phyloP scores from a whole-genome alignment of 2,113 vertebrate genomes.

The Xenopus tropicalis region DNA sequence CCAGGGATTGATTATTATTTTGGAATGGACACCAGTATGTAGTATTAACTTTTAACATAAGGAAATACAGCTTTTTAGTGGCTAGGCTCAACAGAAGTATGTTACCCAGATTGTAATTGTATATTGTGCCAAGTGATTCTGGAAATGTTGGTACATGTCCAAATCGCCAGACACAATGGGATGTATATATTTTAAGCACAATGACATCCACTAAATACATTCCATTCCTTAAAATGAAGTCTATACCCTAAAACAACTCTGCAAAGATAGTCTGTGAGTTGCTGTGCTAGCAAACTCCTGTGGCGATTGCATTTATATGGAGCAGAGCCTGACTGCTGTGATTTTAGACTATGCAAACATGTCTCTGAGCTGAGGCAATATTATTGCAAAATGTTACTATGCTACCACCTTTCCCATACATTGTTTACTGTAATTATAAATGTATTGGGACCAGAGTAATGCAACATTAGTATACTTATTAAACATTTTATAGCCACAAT shows the following conservation, averaged over 20 bases:
- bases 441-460: constrained; percentile 36
- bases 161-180: constrained; percentile 11
- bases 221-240: constrained; percentile 36
- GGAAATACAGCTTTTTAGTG: constrained; percentile 17
- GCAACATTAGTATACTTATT: constrained; percentile 24
- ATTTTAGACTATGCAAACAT: constrained; percentile 29
- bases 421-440: constrained; percentile 41
- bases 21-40: constrained; percentile 2
- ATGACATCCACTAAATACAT: constrained; percentile 15
- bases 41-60: constrained; percentile 14
- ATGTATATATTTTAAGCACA: constrained; percentile 1
- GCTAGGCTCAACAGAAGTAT: not conserved
- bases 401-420: not conserved
- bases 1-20: not conserved
- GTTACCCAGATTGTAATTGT: not conserved
- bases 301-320: constrained; percentile 34
- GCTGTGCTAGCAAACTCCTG: constrained; percentile 32
- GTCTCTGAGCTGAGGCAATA: constrained; percentile 5
- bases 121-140: not conserved
- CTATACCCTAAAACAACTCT: constrained; percentile 33
- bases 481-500: constrained; percentile 42
- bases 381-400: not conserved
- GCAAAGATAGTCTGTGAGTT: constrained; percentile 20
- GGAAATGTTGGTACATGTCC: not conserved
- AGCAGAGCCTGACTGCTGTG: constrained; percentile 36